Conservation (phyloP, 2,113 vertebrate species). For the Scophthalmus maximus region DNA sequence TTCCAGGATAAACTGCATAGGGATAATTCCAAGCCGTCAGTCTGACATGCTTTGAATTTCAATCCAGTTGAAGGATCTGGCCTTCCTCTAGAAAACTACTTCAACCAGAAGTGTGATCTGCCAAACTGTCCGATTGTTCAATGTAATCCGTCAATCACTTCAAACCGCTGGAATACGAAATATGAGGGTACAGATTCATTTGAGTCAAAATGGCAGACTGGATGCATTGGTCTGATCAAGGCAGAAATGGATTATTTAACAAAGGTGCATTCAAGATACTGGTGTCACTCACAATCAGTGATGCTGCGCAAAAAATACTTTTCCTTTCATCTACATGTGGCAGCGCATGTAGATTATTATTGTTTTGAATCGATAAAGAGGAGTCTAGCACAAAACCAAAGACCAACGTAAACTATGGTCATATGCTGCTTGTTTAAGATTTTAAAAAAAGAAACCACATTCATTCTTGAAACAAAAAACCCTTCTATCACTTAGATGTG, state of each 20-base stretch:
- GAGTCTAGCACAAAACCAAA: too few relatives aligned
- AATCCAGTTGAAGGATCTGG: not conserved
- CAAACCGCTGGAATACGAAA: not conserved
- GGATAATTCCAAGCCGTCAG: not conserved
- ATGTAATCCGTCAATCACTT: slow-evolving; percentile 16
- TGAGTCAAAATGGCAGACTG: not conserved
- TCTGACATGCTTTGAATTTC: slow-evolving; percentile 4
- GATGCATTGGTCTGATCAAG: not conserved
- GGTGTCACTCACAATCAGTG: not conserved
- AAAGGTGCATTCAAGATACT: not conserved
- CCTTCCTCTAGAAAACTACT: not conserved
- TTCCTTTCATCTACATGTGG: not conserved
- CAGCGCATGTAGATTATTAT: too few relatives aligned
- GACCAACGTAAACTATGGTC: too few relatives aligned
- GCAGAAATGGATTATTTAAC: not conserved
- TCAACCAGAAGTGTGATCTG: slow-evolving; percentile 14
- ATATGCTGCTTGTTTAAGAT: too few relatives aligned
- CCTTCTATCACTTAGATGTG: not conserved
- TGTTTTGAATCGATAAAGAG: not conserved
- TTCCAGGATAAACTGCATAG: not conserved
- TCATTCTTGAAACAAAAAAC: too few relatives aligned
- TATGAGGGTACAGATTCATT: not conserved
- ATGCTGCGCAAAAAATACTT: too few relatives aligned
- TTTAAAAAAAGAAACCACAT: not conserved
- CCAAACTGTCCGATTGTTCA: slow-evolving; percentile 3